These are phyloP conservation scores for Glaucomys volans DNA, from an alignment of 2,113 vertebrate species.

Conservation along the genomic window DNA sequence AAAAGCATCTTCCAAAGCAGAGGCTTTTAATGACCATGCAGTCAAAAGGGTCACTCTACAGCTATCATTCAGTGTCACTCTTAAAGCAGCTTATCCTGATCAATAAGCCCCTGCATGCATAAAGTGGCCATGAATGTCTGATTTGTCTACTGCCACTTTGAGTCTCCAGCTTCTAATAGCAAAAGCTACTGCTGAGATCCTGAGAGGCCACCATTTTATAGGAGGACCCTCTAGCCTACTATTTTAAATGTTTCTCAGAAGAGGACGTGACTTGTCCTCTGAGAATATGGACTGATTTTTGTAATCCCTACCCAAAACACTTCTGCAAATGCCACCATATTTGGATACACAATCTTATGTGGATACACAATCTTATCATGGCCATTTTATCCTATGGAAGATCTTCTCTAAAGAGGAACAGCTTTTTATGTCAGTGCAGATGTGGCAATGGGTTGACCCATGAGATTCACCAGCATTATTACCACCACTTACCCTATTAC, in stretches of 20 bases:
- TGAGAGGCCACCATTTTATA: not conserved
- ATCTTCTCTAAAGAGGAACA: not conserved
- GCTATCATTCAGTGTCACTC: not conserved
- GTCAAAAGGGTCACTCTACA: not conserved
- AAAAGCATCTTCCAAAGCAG: not conserved
- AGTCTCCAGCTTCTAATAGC: not conserved
- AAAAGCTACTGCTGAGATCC: not conserved
- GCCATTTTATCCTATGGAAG: not conserved
- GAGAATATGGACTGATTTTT: not conserved
- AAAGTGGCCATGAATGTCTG: not conserved
- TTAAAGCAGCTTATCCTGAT: not conserved
- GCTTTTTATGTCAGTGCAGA: too few species aligned
- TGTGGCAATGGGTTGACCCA: too few species aligned
- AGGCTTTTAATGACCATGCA: not conserved
- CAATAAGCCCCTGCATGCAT: not conserved
- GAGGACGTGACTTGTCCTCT: not conserved
- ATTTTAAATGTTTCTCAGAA: not conserved
- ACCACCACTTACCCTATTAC: not conserved
- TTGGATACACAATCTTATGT: not conserved
- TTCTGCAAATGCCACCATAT: not conserved
- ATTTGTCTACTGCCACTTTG: not conserved
- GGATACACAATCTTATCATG: not conserved
- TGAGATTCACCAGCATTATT: not conserved
- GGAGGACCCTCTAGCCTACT: not conserved
- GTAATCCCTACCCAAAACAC: not conserved